These are phyloP conservation scores for Philaenus spumarius DNA, from an alignment of 1,140 invertebrate species.

Conservation along the genomic window DNA sequence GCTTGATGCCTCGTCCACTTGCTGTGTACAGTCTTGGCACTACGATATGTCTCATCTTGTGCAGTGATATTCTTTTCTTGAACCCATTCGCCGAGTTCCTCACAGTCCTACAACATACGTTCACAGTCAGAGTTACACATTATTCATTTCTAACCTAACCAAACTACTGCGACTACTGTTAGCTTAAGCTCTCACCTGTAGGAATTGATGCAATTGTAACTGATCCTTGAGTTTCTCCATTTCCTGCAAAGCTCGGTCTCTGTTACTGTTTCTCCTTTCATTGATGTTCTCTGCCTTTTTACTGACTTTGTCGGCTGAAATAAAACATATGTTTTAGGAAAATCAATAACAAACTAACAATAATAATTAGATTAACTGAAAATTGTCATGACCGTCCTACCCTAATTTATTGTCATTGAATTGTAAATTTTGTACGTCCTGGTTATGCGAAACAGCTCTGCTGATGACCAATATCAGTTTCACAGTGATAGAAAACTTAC, in stretches of 20 bases:
- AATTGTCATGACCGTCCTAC: too few relatives aligned
- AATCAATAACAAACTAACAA: too few relatives aligned
- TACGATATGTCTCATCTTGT: constrained; percentile 96
- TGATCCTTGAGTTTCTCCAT: constrained; percentile 94
- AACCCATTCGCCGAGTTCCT: constrained; percentile 98
- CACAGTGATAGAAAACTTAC: too few relatives aligned
- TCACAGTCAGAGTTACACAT: background rate
- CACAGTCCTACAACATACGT: constrained; percentile 69
- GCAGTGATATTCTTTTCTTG: constrained; percentile 98
- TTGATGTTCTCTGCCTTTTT: constrained; percentile 94
- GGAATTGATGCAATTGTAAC: constrained; percentile 89
- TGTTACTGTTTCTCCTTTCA: constrained; percentile 81
- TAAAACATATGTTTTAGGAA: background rate
- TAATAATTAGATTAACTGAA: too few relatives aligned
- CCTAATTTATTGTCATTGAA: too few relatives aligned
- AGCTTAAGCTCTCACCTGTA: constrained; percentile 48
- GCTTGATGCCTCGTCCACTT: constrained; percentile 99
- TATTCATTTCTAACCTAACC: constrained; percentile 30
- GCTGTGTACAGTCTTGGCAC: constrained; percentile 97
- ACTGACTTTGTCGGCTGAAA: constrained; percentile 88
- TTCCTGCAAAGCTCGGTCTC: constrained; percentile 81
- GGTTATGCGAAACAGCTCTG: too few relatives aligned
- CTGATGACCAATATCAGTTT: too few relatives aligned
- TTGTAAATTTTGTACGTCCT: too few relatives aligned
- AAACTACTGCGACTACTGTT: background rate